Conservation (phyloP, 2,888 invertebrate species). For the Metallyticus violacea region DNA sequence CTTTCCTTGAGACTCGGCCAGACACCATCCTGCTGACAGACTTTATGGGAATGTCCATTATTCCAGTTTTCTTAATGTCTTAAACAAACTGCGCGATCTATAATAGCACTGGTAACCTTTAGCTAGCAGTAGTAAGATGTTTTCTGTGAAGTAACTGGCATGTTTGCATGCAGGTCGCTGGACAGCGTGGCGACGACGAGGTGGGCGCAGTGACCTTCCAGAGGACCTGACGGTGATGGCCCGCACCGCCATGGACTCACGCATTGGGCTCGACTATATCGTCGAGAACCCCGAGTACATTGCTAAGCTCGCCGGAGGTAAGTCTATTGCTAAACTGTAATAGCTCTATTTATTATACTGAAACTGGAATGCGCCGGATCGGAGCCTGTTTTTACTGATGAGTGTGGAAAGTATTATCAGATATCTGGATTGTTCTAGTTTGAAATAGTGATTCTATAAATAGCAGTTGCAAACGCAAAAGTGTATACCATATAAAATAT, state of each 20-base stretch:
- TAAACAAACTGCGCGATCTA: too few species aligned
- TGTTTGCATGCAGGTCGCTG: background rate
- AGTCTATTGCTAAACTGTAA: too few species aligned
- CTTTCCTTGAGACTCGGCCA: background rate
- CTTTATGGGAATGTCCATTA: background rate
- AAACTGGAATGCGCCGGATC: too few species aligned
- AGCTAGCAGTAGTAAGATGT: background rate
- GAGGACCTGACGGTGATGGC: background rate
- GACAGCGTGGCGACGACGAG: background rate
- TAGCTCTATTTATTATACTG: too few species aligned
- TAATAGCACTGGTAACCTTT: background rate
- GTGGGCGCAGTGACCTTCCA: background rate
- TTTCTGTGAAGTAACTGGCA: background rate
- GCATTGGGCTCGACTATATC: slow-evolving; percentile 90
- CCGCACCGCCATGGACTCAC: slow-evolving; percentile 70
- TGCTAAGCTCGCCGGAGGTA: slow-evolving; percentile 80
- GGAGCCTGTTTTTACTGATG: too few species aligned
- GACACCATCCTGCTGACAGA: background rate
- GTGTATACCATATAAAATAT: too few species aligned
- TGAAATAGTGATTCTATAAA: too few species aligned
- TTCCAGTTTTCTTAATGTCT: background rate
- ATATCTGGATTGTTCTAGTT: too few species aligned
- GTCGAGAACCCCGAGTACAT: slow-evolving; percentile 92
- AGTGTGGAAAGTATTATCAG: too few species aligned
- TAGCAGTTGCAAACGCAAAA: too few species aligned